Percentiles rank a stretch among this genome's conserved stretches.
phyloP scores from a whole-genome alignment of 1,140 invertebrate genomes.

The Liolophura sinensis region DNA sequence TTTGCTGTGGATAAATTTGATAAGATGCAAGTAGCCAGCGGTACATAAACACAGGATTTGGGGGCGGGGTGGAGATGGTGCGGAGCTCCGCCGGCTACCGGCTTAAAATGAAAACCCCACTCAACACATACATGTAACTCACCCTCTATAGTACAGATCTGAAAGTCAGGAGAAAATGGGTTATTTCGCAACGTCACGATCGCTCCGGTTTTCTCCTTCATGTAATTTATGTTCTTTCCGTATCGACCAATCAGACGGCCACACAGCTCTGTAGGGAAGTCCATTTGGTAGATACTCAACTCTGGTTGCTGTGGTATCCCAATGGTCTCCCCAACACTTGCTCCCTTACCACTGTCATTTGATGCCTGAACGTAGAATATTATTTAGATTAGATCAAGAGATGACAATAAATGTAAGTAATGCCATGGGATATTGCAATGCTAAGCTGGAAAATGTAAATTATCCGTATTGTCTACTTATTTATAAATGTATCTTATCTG shows the following conservation, averaged over 20 bases:
- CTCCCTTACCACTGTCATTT: conserved; percentile 76
- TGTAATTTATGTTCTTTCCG: conserved; percentile 78
- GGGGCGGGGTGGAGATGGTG: too few species aligned
- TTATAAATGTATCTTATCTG: too few species aligned
- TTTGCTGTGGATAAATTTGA: too few species aligned
- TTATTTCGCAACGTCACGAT: conserved; percentile 78
- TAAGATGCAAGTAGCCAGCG: too few species aligned
- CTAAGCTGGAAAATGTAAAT: too few species aligned
- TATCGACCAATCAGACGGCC: conserved; percentile 85
- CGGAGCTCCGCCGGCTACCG: too few species aligned
- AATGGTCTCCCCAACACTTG: conserved; percentile 65
- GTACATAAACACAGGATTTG: too few species aligned
- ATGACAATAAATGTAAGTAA: too few species aligned
- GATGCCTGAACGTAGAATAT: conserved; percentile 64
- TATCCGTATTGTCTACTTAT: too few species aligned
- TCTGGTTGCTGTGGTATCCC: conserved; percentile 3
- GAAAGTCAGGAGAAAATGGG: conserved; percentile 70
- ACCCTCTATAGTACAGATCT: conserved; percentile 85
- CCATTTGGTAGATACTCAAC: conserved; percentile 71
- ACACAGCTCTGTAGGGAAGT: conserved; percentile 74
- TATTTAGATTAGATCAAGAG: too few species aligned
- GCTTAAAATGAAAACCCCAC: not conserved
- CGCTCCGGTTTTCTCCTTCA: conserved; percentile 78
- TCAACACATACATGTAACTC: conserved; percentile 20
- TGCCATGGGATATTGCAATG: too few species aligned